Conservation (phyloP, 2,797 vertebrate genomes). For the Liparis tanakae region DNA sequence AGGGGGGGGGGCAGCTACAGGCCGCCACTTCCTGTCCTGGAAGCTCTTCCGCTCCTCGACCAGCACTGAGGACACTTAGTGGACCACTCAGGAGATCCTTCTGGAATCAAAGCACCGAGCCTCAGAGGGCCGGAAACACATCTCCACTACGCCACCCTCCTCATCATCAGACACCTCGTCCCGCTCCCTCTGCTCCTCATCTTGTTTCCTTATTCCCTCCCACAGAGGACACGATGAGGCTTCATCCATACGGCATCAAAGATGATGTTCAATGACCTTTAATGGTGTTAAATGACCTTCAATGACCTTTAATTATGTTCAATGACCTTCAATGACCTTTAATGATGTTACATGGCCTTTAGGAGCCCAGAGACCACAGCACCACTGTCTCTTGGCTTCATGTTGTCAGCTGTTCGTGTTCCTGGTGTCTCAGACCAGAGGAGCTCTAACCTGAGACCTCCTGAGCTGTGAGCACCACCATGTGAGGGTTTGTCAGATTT, state of each 20-base stretch:
- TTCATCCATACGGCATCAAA: conserved; percentile 9
- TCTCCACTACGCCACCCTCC: neutral
- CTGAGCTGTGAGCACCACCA: neutral
- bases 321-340: too few species aligned
- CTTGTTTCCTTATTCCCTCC: conserved; percentile 5
- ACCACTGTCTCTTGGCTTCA: neutral
- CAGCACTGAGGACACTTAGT: conserved; percentile 12
- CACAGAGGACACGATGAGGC: conserved; percentile 18
- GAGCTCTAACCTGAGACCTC: conserved; percentile 19
- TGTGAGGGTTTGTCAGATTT: neutral
- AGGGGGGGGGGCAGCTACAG: neutral
- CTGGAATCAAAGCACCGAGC: conserved; percentile 2
- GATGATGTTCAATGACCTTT: conserved; percentile 5
- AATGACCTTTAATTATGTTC: too few species aligned
- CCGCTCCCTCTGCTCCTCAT: conserved; percentile 2
- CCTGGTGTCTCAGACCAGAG: conserved; percentile 3
- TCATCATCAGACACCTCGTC: neutral
- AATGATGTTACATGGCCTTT: conserved; percentile 21
- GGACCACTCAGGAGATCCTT: neutral
- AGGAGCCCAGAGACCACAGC: conserved; percentile 13
- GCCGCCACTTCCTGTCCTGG: neutral
- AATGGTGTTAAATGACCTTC: conserved; percentile 20
- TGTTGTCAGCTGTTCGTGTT: conserved; percentile 7
- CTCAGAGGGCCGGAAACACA: neutral
- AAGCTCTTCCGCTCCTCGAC: conserved; percentile 3